These are phyloP conservation scores for Erebia epiphron DNA, from an alignment of 2,888 invertebrate species.

Conservation along the genomic window DNA sequence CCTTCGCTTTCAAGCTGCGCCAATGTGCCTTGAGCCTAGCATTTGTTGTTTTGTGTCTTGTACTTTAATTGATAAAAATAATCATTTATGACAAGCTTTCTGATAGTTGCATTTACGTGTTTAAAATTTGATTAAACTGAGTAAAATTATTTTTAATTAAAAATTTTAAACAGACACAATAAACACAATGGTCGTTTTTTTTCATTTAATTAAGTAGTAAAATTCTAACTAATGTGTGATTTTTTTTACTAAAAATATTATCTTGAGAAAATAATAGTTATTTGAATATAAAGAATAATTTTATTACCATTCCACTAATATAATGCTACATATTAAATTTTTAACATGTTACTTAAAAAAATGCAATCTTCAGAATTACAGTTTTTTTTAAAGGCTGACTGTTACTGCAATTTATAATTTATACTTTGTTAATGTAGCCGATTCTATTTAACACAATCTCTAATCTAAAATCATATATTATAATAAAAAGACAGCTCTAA, in stretches of 20 bases:
- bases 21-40: not conserved
- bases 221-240: not conserved
- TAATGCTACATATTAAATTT: not conserved
- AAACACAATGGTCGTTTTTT: not conserved
- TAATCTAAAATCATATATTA: too few species aligned
- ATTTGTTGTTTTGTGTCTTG: conserved; percentile 2
- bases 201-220: not conserved
- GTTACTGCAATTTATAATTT: not conserved
- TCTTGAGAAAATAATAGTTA: not conserved
- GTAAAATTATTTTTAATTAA: not conserved
- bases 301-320: conserved; percentile 10
- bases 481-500: not conserved
- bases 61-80: not conserved
- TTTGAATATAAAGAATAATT: too few species aligned
- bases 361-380: not conserved
- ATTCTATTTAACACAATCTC: too few species aligned
- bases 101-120: not conserved
- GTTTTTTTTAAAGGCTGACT: not conserved
- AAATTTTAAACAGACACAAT: not conserved
- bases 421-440: too few species aligned
- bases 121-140: not conserved
- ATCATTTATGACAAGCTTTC: not conserved
- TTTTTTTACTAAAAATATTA: not conserved
- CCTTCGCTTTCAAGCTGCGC: not conserved
- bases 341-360: not conserved